Conservation (phyloP, 2,888 invertebrate species). For the Tenthredo notha region DNA sequence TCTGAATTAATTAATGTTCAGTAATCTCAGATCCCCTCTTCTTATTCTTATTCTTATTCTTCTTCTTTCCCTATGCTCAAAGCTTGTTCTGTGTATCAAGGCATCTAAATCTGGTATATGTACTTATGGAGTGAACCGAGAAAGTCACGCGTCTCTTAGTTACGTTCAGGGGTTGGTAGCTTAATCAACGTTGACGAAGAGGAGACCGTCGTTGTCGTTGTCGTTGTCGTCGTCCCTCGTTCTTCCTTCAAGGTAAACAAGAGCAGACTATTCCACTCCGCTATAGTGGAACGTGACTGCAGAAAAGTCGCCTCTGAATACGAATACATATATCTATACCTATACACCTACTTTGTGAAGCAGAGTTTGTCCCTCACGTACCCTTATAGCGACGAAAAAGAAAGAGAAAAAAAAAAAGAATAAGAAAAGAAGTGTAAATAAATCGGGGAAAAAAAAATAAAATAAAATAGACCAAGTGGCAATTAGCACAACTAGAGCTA, state of each 20-base stretch:
- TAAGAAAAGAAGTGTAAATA: background rate
- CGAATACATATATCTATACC: background rate
- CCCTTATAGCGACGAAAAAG: background rate
- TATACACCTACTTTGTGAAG: background rate
- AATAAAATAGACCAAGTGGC: slow-evolving; percentile 48
- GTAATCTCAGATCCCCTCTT: background rate
- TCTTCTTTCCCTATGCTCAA: background rate
- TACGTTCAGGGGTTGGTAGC: background rate
- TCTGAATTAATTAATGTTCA: background rate
- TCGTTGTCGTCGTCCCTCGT: background rate
- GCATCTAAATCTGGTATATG: background rate
- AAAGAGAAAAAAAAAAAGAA: background rate
- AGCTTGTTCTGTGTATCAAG: background rate
- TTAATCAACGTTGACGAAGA: slow-evolving; percentile 51
- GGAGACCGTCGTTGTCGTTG: background rate
- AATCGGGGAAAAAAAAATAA: slow-evolving; percentile 18
- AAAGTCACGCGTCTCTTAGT: slow-evolving; percentile 37
- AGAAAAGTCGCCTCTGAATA: background rate
- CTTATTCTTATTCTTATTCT: too few relatives aligned
- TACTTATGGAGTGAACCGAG: background rate
- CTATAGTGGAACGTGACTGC: slow-evolving; percentile 6
- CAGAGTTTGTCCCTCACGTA: background rate
- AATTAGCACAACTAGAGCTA: slow-evolving; percentile 13
- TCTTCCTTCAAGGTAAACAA: slow-evolving; percentile 40
- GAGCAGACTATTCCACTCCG: slow-evolving; percentile 23